Base-by-base conservation (phyloP, 2,888 invertebrate genomes). In the Microlaimidae sp. region DNA sequence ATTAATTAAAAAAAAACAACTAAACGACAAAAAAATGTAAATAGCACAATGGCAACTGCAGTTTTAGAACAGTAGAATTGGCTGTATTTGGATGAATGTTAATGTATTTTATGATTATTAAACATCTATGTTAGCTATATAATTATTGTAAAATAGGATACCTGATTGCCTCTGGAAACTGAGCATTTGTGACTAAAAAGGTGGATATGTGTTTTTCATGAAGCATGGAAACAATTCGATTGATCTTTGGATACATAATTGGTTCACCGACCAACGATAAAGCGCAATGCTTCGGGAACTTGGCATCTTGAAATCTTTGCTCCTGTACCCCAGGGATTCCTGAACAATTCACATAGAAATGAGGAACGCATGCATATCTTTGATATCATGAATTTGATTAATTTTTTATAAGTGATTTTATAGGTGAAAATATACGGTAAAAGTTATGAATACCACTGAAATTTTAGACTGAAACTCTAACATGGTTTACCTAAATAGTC, bases 211-310 rank as follows among this genome's bases (percentile, higher is more conserved):
- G 61, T 60, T 72, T 70, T 0, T 62, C 57, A 63, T 78, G 78
- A 3, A 78, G 70, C 46, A 77, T 62, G 10, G 65, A 59, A 4
- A 77, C 65, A 59, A 77, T 73, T 51, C 65, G 67, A 65, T 77
- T 77, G 55, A 78, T 78, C 62, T 77, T 72, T 17, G 78, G 78
- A 65, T 78, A 78, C 78, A 78, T 78, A 57, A 78, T 78, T 1
- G 78, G 78, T 61, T 78, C 78, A 5, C 78, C 78, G 3, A 78
- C 78, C 19, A 78, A 66, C 2, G 78, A 78, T 49, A 78, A 64
- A 40, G 78, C 78, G 67, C 78, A 78, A 62, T 78, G 78, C 54
- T 70, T 61, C 0, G 73, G 74, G 47, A 64, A 57, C 61, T 76
- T 58, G 7, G 74, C 78, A 65, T 78, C 78, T 13, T 65, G 66